Conservation (phyloP, 2,888 invertebrate species). For the Incurvaria masculella region DNA sequence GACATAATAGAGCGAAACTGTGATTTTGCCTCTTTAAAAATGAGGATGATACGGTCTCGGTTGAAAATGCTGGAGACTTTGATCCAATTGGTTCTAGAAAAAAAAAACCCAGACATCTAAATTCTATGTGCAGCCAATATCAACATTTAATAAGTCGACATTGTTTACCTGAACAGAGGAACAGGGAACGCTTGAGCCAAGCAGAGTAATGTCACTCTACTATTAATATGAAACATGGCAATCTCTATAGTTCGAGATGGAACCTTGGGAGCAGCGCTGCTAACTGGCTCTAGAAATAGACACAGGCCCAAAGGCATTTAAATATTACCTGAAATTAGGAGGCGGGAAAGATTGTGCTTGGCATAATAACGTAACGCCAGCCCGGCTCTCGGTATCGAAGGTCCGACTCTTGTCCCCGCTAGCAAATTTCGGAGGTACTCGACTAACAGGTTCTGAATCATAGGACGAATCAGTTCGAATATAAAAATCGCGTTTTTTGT, state of each 20-base stretch:
- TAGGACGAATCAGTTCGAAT: slow-evolving; percentile 16
- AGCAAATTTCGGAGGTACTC: slow-evolving; percentile 64
- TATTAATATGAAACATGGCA: slow-evolving; percentile 32
- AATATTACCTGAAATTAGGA: slow-evolving; percentile 58
- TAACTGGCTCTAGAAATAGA: slow-evolving; percentile 59
- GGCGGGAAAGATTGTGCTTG: slow-evolving; percentile 76
- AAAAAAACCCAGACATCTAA: neutral
- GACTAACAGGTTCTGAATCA: slow-evolving; percentile 62
- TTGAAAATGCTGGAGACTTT: slow-evolving; percentile 42
- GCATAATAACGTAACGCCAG: slow-evolving; percentile 60
- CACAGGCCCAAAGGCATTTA: slow-evolving; percentile 7
- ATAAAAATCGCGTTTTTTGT: slow-evolving; percentile 14
- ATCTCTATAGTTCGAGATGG: slow-evolving; percentile 54
- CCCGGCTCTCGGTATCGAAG: slow-evolving; percentile 54
- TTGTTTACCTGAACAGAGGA: slow-evolving; percentile 65
- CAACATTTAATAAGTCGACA: slow-evolving; percentile 1
- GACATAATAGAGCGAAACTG: slow-evolving; percentile 53
- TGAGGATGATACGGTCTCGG: slow-evolving; percentile 35
- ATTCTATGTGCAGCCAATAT: neutral
- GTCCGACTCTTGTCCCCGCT: slow-evolving; percentile 62
- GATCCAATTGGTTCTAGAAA: slow-evolving; percentile 39
- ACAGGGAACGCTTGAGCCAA: slow-evolving; percentile 65
- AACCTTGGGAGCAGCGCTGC: slow-evolving; percentile 67
- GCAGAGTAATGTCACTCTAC: slow-evolving; percentile 53
- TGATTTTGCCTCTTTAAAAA: slow-evolving; percentile 30